Percentiles rank a stretch among this genome's conserved stretches.
phyloP scores from a whole-genome alignment of 2,888 invertebrate species.

The Dichetophora obliterata region DNA sequence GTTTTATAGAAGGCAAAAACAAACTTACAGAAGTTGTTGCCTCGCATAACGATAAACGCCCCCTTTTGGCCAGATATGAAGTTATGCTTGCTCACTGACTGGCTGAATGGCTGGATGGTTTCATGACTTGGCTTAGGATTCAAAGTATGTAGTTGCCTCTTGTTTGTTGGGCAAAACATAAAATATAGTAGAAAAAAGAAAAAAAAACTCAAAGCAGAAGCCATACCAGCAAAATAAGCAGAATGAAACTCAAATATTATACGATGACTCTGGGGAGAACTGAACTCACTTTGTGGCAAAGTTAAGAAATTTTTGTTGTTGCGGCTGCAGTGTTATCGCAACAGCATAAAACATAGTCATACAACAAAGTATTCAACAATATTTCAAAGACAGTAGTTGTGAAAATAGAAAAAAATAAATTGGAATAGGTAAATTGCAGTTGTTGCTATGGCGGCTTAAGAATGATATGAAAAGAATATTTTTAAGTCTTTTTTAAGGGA shows the following conservation, averaged over 20 bases:
- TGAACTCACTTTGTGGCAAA: conserved; percentile 29
- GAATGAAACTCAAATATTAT: conserved; percentile 15
- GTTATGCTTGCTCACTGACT: conserved; percentile 53
- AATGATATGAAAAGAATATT: background rate
- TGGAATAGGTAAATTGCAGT: background rate
- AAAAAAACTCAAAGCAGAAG: background rate
- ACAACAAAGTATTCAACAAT: conserved; percentile 6
- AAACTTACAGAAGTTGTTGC: conserved; percentile 65
- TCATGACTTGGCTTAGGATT: background rate
- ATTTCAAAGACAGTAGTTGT: background rate
- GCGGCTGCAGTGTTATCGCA: background rate
- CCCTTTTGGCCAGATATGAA: conserved; percentile 60
- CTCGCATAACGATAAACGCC: conserved; percentile 65
- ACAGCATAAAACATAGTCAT: background rate
- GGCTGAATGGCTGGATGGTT: background rate
- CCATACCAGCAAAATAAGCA: background rate
- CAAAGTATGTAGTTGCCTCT: background rate
- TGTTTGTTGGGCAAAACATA: background rate
- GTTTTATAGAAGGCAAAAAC: conserved; percentile 48
- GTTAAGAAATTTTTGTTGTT: conserved; percentile 9
- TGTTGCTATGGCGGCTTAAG: background rate
- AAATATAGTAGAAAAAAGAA: background rate
- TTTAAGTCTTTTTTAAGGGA: background rate
- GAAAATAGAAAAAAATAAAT: background rate
- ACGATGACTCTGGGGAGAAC: conserved; percentile 13